Conservation (phyloP, 2,888 invertebrate species). For the Sarcophaga variegata region DNA sequence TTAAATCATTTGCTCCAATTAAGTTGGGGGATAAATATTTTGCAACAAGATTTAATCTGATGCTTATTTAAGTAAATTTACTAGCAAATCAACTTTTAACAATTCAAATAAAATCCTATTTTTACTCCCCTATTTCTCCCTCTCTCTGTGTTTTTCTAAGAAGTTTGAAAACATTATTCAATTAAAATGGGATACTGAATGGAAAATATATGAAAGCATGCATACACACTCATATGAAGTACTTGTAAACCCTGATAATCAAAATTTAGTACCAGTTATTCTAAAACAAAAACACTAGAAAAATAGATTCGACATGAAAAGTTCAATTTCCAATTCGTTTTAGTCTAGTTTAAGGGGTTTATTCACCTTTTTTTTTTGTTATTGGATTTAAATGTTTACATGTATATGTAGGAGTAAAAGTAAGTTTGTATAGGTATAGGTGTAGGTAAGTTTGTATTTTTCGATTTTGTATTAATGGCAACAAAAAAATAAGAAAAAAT, state of each 20-base stretch:
- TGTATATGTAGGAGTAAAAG: too few species aligned
- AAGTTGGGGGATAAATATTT: too few species aligned
- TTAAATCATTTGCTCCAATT: too few species aligned
- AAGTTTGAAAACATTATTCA: slow-evolving; percentile 17
- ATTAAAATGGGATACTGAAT: slow-evolving; percentile 5
- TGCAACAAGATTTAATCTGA: too few species aligned
- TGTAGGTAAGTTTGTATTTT: not conserved
- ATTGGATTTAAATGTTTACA: too few species aligned
- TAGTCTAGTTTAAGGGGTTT: not conserved
- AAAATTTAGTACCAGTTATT: not conserved
- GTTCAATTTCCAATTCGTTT: slow-evolving; percentile 31
- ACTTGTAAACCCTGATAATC: slow-evolving; percentile 1
- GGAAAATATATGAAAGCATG: not conserved
- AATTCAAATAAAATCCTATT: too few species aligned
- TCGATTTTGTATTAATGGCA: slow-evolving; percentile 56
- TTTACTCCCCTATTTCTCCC: too few species aligned
- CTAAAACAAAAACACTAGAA: slow-evolving; percentile 1
- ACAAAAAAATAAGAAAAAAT: slow-evolving; percentile 25
- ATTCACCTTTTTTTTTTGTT: not conserved
- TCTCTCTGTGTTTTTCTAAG: too few species aligned
- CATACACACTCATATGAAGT: not conserved
- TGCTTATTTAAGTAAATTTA: too few species aligned
- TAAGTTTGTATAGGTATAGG: not conserved
- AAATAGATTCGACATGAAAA: not conserved
- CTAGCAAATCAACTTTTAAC: not conserved